phyloP scores from a whole-genome alignment of 1,140 invertebrate genomes.

The Aphelenchoides besseyi region DNA sequence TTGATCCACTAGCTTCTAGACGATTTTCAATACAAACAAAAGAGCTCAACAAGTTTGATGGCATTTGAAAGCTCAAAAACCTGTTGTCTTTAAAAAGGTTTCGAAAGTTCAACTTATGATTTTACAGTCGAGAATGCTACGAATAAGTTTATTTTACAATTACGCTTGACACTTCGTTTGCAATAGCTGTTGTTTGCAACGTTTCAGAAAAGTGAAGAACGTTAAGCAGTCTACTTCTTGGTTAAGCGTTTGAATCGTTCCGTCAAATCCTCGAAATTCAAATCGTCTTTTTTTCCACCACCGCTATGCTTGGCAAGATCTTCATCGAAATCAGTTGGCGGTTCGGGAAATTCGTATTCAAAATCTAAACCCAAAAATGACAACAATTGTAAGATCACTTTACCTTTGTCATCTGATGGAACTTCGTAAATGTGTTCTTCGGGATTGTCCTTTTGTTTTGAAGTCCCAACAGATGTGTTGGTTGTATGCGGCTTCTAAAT shows the following conservation, averaged over 20 bases:
- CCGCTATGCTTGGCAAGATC: not conserved
- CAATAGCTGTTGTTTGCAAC: no score
- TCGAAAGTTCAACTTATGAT: no score
- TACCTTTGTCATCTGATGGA: slow-evolving; percentile 29
- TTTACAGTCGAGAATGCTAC: no score
- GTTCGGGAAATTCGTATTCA: slow-evolving; percentile 52
- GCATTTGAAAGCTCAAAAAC: no score
- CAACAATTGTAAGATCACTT: not conserved
- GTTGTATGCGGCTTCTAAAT: not conserved
- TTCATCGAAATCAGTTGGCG: slow-evolving; percentile 37
- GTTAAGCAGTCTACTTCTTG: slow-evolving; percentile 24
- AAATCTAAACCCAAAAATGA: slow-evolving; percentile 37
- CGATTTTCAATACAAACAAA: no score
- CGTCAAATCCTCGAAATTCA: slow-evolving; percentile 40
- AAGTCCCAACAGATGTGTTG: not conserved
- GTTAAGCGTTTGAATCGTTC: slow-evolving; percentile 41
- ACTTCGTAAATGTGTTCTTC: slow-evolving; percentile 52
- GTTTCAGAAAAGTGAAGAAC: not conserved
- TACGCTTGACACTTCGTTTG: no score
- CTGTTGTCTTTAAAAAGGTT: no score
- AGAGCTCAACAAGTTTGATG: no score
- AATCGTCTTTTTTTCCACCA: slow-evolving; percentile 28
- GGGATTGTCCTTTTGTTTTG: not conserved
- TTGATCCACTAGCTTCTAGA: no score
- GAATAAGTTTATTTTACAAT: no score